Evolutionary conservation across 2,888 invertebrate genomes (phyloP), one percentile per base, ranked within the genome.

Genomic region (Aspidiotus destructor): DNA sequence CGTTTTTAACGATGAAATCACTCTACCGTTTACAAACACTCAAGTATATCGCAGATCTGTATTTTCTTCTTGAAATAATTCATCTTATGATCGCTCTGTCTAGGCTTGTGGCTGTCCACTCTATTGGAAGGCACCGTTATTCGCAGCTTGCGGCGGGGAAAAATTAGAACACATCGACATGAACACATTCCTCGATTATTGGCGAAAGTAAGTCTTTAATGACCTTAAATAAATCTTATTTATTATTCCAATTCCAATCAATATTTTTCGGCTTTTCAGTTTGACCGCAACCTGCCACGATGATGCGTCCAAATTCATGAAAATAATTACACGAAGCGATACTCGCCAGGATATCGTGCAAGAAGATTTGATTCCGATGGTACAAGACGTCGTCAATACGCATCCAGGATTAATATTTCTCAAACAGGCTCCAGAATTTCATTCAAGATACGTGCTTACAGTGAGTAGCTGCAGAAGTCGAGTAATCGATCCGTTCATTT

Each of bases 51-150:
- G 5, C 28, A 28, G 5, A 3, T 28, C 28, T 28, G n/a, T n/a
- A n/a, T n/a, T n/a, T n/a, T n/a, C n/a, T n/a, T 28, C 5, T 28
- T 28, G 28, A 53, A 17, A 60, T 70, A 52, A 40, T 65, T n/a
- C 5, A 11, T 11, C 7, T 42, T 42, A 41, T 70, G 2, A 54
- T 53, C 8, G 40, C 64, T 64, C 62, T 64, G 76, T 86, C 53
- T 85, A 92, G 82, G 89, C 93, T 42, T 92, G 92, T 79, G 91
- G 92, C 73, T 82, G 96, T 73, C 94, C 98, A 11, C 83, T 95
- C 69, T 99, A 97, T 80, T 98, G 97, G 97, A 97, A 98, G 78
- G 87, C 89, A 77, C 91, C 96, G n/a, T 81, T 99, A 71, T 96
- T 92, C 81, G 83, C 89, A 72, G 89, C 91, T 63, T 88, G 90